phyloP scores from a whole-genome alignment of 2,888 invertebrate species.

The Sipha maydis region DNA sequence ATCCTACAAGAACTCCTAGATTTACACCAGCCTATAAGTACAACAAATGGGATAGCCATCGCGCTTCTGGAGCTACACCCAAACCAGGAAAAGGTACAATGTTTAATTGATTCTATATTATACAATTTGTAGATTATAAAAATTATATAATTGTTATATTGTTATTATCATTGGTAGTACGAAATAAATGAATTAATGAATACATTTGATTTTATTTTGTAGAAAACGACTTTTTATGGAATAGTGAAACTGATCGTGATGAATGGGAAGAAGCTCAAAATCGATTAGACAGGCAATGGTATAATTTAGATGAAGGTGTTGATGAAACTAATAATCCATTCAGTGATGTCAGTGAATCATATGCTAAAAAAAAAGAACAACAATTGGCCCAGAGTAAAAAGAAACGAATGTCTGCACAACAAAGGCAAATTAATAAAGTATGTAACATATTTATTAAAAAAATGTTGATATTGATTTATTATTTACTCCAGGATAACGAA shows the following conservation, averaged over 20 bases:
- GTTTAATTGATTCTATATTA: neutral
- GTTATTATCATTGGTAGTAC: neutral
- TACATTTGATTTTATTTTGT: conserved; percentile 54
- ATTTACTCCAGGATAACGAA: conserved; percentile 81
- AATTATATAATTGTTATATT: neutral
- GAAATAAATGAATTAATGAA: neutral
- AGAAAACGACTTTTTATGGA: conserved; percentile 73
- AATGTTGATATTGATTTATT: neutral
- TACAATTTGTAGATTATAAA: neutral
- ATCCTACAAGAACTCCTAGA: conserved; percentile 76
- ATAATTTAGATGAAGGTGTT: conserved; percentile 93
- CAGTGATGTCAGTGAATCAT: conserved; percentile 87
- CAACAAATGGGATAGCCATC: conserved; percentile 81
- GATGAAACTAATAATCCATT: conserved; percentile 95
- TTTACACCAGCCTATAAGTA: conserved; percentile 90
- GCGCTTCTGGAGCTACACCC: conserved; percentile 76
- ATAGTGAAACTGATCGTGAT: conserved; percentile 67
- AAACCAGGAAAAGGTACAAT: conserved; percentile 68
- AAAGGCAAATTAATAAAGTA: conserved; percentile 92
- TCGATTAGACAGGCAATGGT: conserved; percentile 95
- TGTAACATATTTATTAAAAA: neutral
- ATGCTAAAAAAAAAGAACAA: conserved; percentile 91
- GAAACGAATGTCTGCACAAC: conserved; percentile 92
- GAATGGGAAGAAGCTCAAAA: conserved; percentile 92
- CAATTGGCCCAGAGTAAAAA: conserved; percentile 90